Base-by-base conservation (phyloP, 1,140 invertebrate species). In the Carposina sasakii region DNA sequence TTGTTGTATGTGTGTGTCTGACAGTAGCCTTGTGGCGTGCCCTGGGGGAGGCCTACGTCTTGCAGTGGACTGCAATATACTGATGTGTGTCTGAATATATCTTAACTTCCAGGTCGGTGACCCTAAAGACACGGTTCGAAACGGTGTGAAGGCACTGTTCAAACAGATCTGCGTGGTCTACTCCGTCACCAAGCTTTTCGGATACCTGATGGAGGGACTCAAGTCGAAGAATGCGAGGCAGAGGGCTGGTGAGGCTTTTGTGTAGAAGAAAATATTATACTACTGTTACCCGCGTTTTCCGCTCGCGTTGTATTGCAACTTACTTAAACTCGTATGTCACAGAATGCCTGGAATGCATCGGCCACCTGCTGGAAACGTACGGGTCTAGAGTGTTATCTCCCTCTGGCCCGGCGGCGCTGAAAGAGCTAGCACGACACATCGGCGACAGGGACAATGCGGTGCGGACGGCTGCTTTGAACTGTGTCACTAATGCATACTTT, bases 141-240 rank as follows among this genome's bases (percentile, higher is more conserved):
- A 94, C 69, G 93, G 93, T 19, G 96, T 99, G 0, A 90, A 94
- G 51, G 87, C 90, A 13, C 88, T 99, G 15, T 90, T 99, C 50
- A 93, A 93, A 64, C 91, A 93, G 71, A 92, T 98, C 4, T 92
- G 91, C 48, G 85, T 91, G 13, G 89, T 99, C 0, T 98, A 96
- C 79, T 92, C 96, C 1, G 92, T 94, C 30, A 93, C 91, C 24
- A 98, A 98, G 77, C 87, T 99, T 60, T 99, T 97, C 87, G 46
- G 88, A 1, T 94, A 94, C 67, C 87, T 99, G 1, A 94, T 98
- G 90, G 96, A 99, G 68, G 98, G 96, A 10, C 81, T 99, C 1
- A 97, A 97, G 75, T 97, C 96, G 0, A 99, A 99, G 83, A 99
- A 99, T 86, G 93, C 97, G 3, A 89, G 97, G 45, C 97, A 99